Evolutionary conservation across 2,888 invertebrate species (phyloP), one percentile per base, ranked within the genome.

Genomic region (Spilarctia lutea): DNA sequence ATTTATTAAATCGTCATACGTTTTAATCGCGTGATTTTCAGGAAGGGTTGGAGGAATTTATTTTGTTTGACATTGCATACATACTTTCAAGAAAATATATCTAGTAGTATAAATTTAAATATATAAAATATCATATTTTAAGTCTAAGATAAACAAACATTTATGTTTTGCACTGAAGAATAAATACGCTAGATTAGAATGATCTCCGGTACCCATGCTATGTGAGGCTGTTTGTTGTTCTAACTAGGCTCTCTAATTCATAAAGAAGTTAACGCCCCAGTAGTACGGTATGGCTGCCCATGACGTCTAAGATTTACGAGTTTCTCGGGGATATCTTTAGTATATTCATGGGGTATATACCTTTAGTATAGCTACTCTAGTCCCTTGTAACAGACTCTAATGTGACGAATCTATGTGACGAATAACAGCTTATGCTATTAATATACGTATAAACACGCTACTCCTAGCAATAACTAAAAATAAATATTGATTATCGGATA

Each of bases 21-120:
- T 20, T 35, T 45, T 48, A 48, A 63, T 63, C n/a, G 45, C 33
- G 35, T 66, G 35, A 73, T 35, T 73, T 68, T 68, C 30, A n/a
- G 30, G 52, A 69, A 65, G 52, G 35, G 65, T 73, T 33, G 11
- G 24, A n/a, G 24, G 68, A 52, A 52, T 33, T 35, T 33, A 0
- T 18, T 65, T 33, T 63, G 30, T 63, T 30, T 27, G 4, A 63
- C 3, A 30, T 42, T 13, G 6, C 11, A 4, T n/a, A n/a, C 11
- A 13, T 42, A 42, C 13, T 13, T 42, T 13, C 2, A 42, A 56
- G 24, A n/a, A 3, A 56, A 48, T 16, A 24, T 7, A 48, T n/a
- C n/a, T n/a, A 7, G 7, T 24, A 20, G 6, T 24, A 48, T 48
- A 48, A 6, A 24, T 52, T 24, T 0, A 52, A 52, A 20, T 52